Base-by-base conservation (phyloP, 64 coral and sea anemone genomes). In the Exaiptasia diaphana region DNA sequence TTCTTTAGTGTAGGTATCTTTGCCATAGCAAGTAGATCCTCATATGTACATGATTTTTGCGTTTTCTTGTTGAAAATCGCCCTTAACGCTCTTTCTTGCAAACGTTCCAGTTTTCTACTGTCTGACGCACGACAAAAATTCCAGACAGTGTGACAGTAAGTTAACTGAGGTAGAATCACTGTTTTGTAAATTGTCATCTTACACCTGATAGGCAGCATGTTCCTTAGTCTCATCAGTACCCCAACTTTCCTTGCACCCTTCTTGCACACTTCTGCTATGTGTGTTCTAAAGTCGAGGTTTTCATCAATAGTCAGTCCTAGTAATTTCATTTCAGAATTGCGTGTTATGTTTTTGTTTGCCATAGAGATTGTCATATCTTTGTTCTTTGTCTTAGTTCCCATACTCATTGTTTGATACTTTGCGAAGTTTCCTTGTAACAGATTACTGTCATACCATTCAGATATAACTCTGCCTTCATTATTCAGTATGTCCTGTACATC, bases 121-220 rank as follows among this genome's bases (percentile, higher is more conserved):
- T 83, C 64, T 22, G 80, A 83, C 53, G 43, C 5, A 38, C 30
- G 61, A 42, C 80, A 83, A 52, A 83, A 83, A 12, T 83, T 39
- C 80, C 64, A 83, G 10, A 71, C 64, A 52, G 54, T 77, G 23
- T 56, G 74, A 50, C 52, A 77, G 40, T 77, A 77, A 39, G 64
- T 72, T 20, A 74, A n/a, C 36, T 56, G 50, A 61, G 68, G 78
- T 46, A 50, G 40, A 64, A 67, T 81, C 15, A 50, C 36, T 8
- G 78, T 18, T 81, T 81, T 33, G 32, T 67, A 81, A 81, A 78
- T 29, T 24, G 43, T 38, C 26, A 74, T 21, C 41, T 74, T 74
- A 4, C 38, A 38, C 3, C 9, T 13, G 3, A 18, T 26, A 21
- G 70, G 70, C 9, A 74, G n/a, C 3, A 46, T 0, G 27, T 74